These are phyloP conservation scores for Chrysopilus asiliformis DNA, from an alignment of 2,888 invertebrate species.

Conservation along the genomic window DNA sequence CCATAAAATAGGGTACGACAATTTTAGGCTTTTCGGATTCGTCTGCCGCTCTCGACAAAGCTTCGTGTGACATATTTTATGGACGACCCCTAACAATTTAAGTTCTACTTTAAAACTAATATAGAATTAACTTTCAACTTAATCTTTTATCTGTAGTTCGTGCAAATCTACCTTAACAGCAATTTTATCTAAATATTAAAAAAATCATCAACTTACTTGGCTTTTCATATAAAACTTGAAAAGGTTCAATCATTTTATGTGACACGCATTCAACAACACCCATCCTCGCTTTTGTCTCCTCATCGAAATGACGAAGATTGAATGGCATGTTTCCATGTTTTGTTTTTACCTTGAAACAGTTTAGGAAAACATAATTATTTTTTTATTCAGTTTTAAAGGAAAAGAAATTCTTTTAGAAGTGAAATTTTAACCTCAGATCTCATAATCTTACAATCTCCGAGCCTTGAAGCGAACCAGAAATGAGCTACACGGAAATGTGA, in stretches of 20 bases:
- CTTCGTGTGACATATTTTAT: no score
- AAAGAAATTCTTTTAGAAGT: not conserved
- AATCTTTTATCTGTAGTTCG: no score
- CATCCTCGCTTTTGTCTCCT: slow-evolving; percentile 95
- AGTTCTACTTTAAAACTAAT: no score
- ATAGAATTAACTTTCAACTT: no score
- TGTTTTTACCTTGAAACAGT: slow-evolving; percentile 51
- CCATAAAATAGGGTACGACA: no score
- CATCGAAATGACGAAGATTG: slow-evolving; percentile 86
- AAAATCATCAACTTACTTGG: slow-evolving; percentile 43
- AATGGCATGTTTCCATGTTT: slow-evolving; percentile 97
- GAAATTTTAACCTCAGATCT: slow-evolving; percentile 30
- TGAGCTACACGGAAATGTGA: slow-evolving; percentile 3
- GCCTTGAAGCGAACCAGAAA: slow-evolving; percentile 12
- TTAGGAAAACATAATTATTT: slow-evolving; percentile 2
- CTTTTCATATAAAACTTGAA: slow-evolving; percentile 80
- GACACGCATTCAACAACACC: slow-evolving; percentile 97
- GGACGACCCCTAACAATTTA: no score
- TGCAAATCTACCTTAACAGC: no score
- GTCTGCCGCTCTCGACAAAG: no score
- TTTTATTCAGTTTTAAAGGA: not conserved
- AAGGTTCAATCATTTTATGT: slow-evolving; percentile 95
- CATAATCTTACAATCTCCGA: slow-evolving; percentile 36
- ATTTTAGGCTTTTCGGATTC: no score
- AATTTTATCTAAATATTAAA: not conserved